Percentiles rank a stretch among this genome's conserved stretches.
These are phyloP conservation scores for Phalacrocorax pelagicus DNA, from an alignment of 2,113 vertebrate genomes.

Conservation along the genomic window DNA sequence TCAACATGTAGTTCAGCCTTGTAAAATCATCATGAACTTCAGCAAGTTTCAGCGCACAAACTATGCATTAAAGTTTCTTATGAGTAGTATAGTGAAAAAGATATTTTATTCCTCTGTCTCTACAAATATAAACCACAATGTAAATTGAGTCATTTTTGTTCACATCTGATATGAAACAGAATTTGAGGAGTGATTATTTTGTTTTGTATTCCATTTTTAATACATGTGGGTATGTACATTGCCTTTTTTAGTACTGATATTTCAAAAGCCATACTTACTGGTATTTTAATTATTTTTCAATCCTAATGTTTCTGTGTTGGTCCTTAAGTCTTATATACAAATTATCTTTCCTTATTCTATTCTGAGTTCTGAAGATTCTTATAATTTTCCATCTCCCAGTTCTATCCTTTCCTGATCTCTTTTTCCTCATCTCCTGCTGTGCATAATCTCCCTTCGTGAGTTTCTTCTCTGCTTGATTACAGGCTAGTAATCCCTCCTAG, in stretches of 20 bases:
- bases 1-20: background rate
- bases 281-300: background rate
- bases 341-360: background rate
- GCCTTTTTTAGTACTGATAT: background rate
- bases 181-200: background rate
- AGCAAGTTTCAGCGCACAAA: background rate
- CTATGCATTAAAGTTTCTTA: background rate
- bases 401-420: background rate
- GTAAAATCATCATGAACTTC: background rate
- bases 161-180: background rate
- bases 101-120: background rate
- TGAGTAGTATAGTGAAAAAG: background rate
- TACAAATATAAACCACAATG: background rate
- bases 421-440: background rate
- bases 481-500: background rate
- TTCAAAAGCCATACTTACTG: background rate
- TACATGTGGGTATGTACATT: background rate
- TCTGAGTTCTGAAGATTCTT: background rate
- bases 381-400: background rate
- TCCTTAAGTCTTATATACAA: background rate
- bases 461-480: background rate
- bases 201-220: background rate
- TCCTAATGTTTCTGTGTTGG: background rate
- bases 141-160: background rate
- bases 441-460: background rate